phyloP scores from a whole-genome alignment of 1,140 invertebrate species.

The Colletes latitarsis region DNA sequence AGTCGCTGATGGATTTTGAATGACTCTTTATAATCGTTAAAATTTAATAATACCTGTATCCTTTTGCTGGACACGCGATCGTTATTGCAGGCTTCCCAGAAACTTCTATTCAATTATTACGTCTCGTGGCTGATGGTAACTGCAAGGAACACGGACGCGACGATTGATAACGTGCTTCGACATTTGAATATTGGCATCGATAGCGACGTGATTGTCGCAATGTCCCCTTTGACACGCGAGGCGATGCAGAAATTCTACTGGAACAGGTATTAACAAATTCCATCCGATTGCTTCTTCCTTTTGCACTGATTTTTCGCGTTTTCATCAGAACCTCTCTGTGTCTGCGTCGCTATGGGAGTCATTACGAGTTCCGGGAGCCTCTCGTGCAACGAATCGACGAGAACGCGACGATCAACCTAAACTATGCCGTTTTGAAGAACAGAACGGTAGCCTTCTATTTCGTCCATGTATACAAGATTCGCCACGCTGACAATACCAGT shows the following conservation, averaged over 20 bases:
- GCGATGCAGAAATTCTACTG: constrained; percentile 51
- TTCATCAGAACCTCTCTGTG: constrained; percentile 37
- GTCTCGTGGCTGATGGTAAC: constrained; percentile 73
- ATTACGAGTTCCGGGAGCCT: constrained; percentile 23
- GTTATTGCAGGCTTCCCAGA: constrained; percentile 69
- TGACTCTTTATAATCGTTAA: too few relatives aligned
- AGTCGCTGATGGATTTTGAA: too few relatives aligned
- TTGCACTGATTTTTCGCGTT: neutral
- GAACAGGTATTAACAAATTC: constrained; percentile 55
- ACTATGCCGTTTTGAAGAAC: constrained; percentile 51
- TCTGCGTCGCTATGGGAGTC: constrained; percentile 24
- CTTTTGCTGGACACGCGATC: too few relatives aligned
- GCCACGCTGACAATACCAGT: constrained; percentile 72
- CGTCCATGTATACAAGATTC: constrained; percentile 75
- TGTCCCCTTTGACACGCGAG: constrained; percentile 33
- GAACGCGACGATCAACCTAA: constrained; percentile 52
- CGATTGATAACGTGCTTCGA: constrained; percentile 63
- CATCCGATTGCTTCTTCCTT: neutral
- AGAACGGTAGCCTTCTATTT: constrained; percentile 66
- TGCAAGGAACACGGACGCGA: constrained; percentile 53
- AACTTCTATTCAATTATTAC: constrained; percentile 71
- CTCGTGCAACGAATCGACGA: constrained; percentile 22
- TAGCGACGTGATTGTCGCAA: constrained; percentile 71
- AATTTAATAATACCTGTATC: too few relatives aligned
- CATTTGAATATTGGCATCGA: constrained; percentile 72